Base-by-base conservation (phyloP, 2,113 vertebrate genomes). In the Rhinoptilus africanus region DNA sequence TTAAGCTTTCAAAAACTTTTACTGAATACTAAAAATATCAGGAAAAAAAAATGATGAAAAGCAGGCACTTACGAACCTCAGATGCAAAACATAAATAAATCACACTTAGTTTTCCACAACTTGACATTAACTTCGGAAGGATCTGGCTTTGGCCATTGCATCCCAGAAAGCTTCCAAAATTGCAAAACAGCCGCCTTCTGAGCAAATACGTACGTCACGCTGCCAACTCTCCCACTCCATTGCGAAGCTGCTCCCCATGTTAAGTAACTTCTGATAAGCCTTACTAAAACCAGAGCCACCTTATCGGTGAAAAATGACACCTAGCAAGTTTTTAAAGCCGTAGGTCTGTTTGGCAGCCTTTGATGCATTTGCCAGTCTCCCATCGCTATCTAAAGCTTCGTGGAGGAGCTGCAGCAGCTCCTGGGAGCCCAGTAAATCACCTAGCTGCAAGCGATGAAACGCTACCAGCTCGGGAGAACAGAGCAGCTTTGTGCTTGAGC, bases 231-330 rank as follows among this genome's bases (percentile, higher is more conserved):
- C 34, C 71, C 51, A 14, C 34, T 84, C 51, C 59, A 59, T 14
- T 34, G 41, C 1, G 1, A 95, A 95, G 80, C 78, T 90, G 81
- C n/a, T 85, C 90, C 69, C 64, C 79, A 62, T 2, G 3, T 79
- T 82, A 93, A 88, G 57, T 71, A 89, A 88, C 87, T 95, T 71
- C 88, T 85, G 89, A 95, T 94, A 93, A 93, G 62, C 30, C 62
- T 32, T 69, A 85, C 41, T 71, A 78, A 96, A 96, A 92, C 73
- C 94, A 95, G 85, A 87, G 74, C 93, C 87, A 92, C 51, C 71
- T 97, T 95, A 98, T 96, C 97, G 85, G 67, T 57, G 63, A 54
- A 89, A 97, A 97, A 93, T 21, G 87, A 93, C 85, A 97, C 95
- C 92, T 80, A 93, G 62, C 85, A 64, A 78, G 76, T 69, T 96